Evolutionary conservation across 2,797 vertebrate genomes (phyloP), one percentile per base, ranked within the genome.

Genomic region (Sebastes jordani): DNA sequence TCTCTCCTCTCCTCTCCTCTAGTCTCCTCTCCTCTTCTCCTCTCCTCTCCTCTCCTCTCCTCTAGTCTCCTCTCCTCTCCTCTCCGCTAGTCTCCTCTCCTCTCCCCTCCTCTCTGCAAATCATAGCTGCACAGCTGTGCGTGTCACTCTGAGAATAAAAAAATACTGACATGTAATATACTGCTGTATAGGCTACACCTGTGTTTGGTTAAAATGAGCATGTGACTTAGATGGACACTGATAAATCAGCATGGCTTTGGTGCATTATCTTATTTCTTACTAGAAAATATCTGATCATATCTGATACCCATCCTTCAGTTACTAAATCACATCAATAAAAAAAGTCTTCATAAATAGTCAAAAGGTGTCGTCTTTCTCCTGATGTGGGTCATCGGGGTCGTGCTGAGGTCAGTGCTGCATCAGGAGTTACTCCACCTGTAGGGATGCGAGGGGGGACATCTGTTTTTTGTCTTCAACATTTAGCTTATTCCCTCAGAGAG

Each of bases 81-180:
- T 32, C 30, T 34, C 34, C 32, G 2, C 23, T 25, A 25, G 23
- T 34, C 32, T 34, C 32, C 32, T 4, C 32, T 10, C 32, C 10
- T 34, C 63, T 25, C 80, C 65, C 0, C 78, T 64, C 87, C 68
- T 23, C 73, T 81, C 72, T 70, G 81, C 76, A 88, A 82, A 88
- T 64, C 88, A 86, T 34, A 73, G 76, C 81, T 61, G 63, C 80
- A 87, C 91, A 91, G 87, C 89, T 94, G 93, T 72, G 91, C 42
- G 85, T 81, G 91, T 89, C 89, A 88, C 77, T 91, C 87, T 52
- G 76, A 29, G 64, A 80, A 82, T 56, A 66, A 81, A 65, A 34
- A 34, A 58, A 42, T 18, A 78, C 38, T 56, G 14, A 22, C 70
- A 54, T 34, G 9, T 66, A 27, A 81, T 70, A 72, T 30, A 60